Percentiles rank a stretch among this genome's conserved stretches.
Conservation (phyloP, 2,888 invertebrate species). For the Pseudococcus jackbeardsleyi region DNA sequence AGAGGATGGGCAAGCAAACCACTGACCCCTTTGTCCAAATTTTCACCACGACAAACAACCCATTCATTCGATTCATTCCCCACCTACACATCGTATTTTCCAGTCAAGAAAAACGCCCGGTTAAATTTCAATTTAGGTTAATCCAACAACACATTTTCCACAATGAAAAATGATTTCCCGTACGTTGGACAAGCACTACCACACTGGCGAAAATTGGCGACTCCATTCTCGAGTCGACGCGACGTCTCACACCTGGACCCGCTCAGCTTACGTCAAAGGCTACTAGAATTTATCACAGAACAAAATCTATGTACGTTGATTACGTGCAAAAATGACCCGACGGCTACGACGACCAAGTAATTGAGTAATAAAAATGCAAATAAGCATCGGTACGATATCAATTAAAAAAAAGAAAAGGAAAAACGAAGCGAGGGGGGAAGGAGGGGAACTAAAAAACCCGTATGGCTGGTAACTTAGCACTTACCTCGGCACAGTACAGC, state of each 20-base stretch:
- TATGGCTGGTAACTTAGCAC: neutral
- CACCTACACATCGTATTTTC: neutral
- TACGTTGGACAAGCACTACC: neutral
- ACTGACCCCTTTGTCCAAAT: no score
- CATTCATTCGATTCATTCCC: neutral
- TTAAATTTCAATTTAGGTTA: neutral
- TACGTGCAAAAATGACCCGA: conserved; percentile 1
- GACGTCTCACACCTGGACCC: neutral
- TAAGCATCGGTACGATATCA: neutral
- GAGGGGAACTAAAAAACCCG: neutral
- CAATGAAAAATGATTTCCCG: neutral
- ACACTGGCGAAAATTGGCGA: neutral
- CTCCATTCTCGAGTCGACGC: no score
- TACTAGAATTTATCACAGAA: neutral
- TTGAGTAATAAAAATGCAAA: conserved; percentile 33
- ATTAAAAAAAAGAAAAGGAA: neutral
- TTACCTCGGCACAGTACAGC: neutral
- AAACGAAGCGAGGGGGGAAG: neutral
- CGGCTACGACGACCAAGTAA: neutral
- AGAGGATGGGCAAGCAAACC: no score
- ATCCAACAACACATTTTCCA: neutral
- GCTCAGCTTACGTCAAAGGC: conserved; percentile 1
- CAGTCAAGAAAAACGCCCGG: neutral
- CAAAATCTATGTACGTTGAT: neutral
- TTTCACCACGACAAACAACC: no score